A percentile compares a stretch with the other conserved stretches of the same genome.
phyloP scores from a whole-genome alignment of 2,888 invertebrate genomes.

The Chelonus formosanus region DNA sequence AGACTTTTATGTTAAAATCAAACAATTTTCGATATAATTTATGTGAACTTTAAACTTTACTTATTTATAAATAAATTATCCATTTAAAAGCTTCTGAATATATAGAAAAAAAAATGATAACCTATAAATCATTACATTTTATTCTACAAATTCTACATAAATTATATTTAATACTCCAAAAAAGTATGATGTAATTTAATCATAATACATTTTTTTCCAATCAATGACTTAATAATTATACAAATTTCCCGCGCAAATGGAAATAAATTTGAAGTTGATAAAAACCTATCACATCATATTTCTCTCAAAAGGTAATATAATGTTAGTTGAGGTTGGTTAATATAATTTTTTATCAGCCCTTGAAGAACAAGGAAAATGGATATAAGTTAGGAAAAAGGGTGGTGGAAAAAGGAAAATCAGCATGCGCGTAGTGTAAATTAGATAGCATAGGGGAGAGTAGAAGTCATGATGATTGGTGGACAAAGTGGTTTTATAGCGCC shows the following conservation, averaged over 20 bases:
- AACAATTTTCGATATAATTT: too few species aligned
- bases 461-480: constrained; percentile 25
- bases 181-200: background rate
- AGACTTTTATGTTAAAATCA: too few species aligned
- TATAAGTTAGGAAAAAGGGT: constrained; percentile 14
- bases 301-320: background rate
- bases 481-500: constrained; percentile 10
- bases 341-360: constrained; percentile 31
- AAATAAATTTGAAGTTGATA: background rate
- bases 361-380: constrained; percentile 17
- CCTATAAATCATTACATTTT: too few species aligned
- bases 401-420: too few species aligned
- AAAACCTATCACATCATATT: background rate
- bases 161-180: background rate
- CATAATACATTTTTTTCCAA: background rate
- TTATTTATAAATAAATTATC: too few species aligned
- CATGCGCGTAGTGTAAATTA: too few species aligned
- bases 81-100: too few species aligned
- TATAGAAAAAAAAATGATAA: too few species aligned
- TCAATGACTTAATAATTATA: background rate
- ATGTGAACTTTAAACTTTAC: too few species aligned
- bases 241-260: constrained; percentile 11
- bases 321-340: constrained; percentile 15
- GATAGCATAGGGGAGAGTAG: constrained; percentile 2
- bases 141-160: too few species aligned